Base-by-base conservation (phyloP, 2,797 vertebrate genomes). In the Glyptemys insculpta region DNA sequence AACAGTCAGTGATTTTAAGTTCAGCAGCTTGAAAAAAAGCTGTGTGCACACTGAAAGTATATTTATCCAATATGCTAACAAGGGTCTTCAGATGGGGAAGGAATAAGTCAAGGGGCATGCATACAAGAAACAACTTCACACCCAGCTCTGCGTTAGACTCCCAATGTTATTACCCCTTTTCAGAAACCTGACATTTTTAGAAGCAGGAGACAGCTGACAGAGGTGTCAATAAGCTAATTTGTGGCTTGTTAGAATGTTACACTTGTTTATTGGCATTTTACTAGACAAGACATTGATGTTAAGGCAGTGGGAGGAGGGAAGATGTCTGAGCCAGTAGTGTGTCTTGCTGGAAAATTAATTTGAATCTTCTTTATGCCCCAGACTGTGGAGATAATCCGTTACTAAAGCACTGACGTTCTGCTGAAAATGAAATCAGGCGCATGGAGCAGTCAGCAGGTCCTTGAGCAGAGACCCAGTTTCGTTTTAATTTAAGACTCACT, bases 271-370 rank as follows among this genome's bases (percentile, higher is more conserved):
- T 78, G 92, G 90, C 90, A 10, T 88, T 96, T 97, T 96, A 97
- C 19, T 3, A 94, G 92, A 96, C 62, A 96, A 95, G 95, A 94
- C 93, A 86, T 52, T 52, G 95, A 96, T 86, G 94, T 92, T 89
- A 74, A 96, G 96, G 76, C 89, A 90, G 8, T 15, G 72, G 96
- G 96, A 97, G 95, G 96, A 97, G 95, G 95, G 95, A 92, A 96
- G 93, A 19, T 21, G 86, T 11, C 50, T 59, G 88, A 92, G 93
- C 93, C 97, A 93, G 90, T 82, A 53, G 83, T 0, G 56, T 91
- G 91, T 88, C 88, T 91, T 65, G 93, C 88, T 87, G 23, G 72
- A 93, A 95, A 97, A 97, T 97, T 95, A 95, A 94, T 97, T 92
- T 90, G 92, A 76, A 87, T 90, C 76, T 94, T 89, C 92, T 91